Conservation (phyloP, 2,797 vertebrate genomes). For the Hypotaenidia philippensis region DNA sequence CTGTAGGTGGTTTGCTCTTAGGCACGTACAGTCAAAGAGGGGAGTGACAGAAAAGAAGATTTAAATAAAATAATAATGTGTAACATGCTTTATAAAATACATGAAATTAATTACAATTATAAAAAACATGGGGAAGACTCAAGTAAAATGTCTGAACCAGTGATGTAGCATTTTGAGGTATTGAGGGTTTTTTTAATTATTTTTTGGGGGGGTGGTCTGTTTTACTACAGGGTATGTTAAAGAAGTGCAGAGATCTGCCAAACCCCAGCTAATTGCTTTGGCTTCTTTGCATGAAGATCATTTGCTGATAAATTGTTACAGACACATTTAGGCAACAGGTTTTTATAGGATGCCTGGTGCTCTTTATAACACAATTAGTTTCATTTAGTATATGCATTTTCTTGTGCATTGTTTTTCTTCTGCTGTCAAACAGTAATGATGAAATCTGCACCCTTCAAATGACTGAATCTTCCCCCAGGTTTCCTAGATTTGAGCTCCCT, state of each 20-base stretch:
- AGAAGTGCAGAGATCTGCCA: neutral
- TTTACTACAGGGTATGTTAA: neutral
- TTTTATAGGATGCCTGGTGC: slow-evolving; percentile 26
- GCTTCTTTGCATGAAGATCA: slow-evolving; percentile 34
- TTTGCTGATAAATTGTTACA: slow-evolving; percentile 49
- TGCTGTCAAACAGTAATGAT: neutral
- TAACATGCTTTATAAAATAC: neutral
- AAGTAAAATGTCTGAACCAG: neutral
- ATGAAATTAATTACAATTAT: too few species aligned
- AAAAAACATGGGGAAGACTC: neutral
- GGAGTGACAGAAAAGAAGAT: neutral
- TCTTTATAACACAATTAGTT: slow-evolving; percentile 30
- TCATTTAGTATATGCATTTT: slow-evolving; percentile 37
- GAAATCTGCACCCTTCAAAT: neutral
- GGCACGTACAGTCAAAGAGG: neutral
- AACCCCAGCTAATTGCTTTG: slow-evolving; percentile 31
- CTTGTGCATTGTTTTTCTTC: neutral
- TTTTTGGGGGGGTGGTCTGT: neutral
- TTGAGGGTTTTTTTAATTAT: neutral
- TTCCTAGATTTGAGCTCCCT: neutral
- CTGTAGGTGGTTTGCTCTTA: neutral
- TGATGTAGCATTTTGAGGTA: neutral
- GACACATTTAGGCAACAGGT: slow-evolving; percentile 28
- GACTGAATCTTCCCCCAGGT: neutral
- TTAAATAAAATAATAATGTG: neutral